A percentile compares a stretch with the other conserved stretches of the same genome.
phyloP scores from a whole-genome alignment of 2,888 invertebrate genomes.

The Matsumyia berberina region DNA sequence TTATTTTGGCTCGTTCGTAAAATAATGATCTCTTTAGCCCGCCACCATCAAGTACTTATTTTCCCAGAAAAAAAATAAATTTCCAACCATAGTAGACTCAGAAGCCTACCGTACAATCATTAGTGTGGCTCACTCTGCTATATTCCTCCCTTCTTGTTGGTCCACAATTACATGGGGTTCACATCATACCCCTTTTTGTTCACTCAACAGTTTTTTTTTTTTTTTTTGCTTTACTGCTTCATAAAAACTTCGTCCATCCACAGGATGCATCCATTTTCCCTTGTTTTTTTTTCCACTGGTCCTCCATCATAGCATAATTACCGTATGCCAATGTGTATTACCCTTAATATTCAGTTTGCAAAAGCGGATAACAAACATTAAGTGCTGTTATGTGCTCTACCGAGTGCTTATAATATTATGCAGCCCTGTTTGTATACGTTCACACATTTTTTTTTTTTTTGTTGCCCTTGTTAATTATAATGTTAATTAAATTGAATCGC shows the following conservation, averaged over 20 bases:
- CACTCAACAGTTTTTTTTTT: no score
- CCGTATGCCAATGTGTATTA: slow-evolving; percentile 15
- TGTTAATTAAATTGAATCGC: slow-evolving; percentile 46
- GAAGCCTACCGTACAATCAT: no score
- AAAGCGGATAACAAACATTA: slow-evolving; percentile 21
- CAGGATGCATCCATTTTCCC: slow-evolving; percentile 21
- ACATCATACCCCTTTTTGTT: no score
- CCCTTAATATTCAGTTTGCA: slow-evolving; percentile 1
- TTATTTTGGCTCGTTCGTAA: no score
- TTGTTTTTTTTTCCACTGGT: neutral
- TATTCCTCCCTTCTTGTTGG: no score
- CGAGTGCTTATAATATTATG: neutral
- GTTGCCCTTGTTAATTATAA: slow-evolving; percentile 32
- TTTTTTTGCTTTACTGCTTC: no score
- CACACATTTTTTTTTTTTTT: neutral
- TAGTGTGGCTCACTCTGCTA: no score
- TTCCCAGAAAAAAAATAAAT: no score
- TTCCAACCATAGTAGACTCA: no score
- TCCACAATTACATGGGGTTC: no score
- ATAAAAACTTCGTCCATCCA: slow-evolving; percentile 40
- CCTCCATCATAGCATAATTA: slow-evolving; percentile 45
- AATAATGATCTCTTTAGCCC: no score
- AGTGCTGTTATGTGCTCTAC: slow-evolving; percentile 2
- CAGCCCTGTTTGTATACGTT: neutral
- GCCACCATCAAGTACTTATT: no score